Percentiles rank a stretch among this genome's conserved stretches.
Evolutionary conservation across 2,797 vertebrate species (phyloP).

Genomic region (Uromys caudimaculatus): DNA sequence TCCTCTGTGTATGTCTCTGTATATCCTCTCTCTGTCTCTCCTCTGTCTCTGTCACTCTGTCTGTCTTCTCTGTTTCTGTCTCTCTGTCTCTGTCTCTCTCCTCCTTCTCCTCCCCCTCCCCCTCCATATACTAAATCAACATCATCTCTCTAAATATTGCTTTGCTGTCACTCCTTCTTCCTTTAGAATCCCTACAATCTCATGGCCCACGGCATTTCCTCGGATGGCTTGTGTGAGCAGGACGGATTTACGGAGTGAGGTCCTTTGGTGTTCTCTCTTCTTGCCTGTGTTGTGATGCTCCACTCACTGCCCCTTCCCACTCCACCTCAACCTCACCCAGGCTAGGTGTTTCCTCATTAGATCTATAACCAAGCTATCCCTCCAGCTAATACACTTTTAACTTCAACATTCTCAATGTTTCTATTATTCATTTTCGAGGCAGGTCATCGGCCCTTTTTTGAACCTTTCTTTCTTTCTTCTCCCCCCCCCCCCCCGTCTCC

Average conservation of each 20-base stretch:
- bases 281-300: not conserved
- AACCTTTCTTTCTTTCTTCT: no score
- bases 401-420: not conserved
- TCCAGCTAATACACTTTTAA: not conserved
- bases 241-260: not conserved
- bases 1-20: no score
- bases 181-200: not conserved
- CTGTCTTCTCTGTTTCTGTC: not conserved
- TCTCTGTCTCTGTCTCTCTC: not conserved
- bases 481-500: not conserved
- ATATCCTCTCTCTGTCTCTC: not conserved
- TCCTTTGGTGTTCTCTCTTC: not conserved
- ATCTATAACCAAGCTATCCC: no score
- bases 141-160: constrained; percentile 18
- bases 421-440: not conserved
- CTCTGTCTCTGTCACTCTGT: no score
- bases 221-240: not conserved
- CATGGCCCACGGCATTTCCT: not conserved
- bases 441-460: not conserved
- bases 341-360: not conserved
- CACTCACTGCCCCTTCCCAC: not conserved
- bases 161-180: not conserved
- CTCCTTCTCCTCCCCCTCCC: not conserved
- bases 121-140: not conserved
- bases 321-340: not conserved